These are phyloP conservation scores for Reticulitermes speratus DNA, from an alignment of 1,140 invertebrate species.

Conservation along the genomic window DNA sequence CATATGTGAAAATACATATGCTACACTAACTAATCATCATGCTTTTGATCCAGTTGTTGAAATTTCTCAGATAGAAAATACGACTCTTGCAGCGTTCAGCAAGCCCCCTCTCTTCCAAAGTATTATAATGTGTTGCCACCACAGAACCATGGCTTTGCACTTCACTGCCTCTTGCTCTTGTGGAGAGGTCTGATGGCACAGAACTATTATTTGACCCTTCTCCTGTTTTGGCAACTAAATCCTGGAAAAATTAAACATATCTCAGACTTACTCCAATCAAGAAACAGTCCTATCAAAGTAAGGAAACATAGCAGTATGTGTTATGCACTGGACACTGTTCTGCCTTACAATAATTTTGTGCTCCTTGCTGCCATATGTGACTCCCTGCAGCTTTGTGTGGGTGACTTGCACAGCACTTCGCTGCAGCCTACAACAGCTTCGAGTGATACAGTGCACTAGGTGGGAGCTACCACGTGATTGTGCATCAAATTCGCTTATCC, in stretches of 20 bases:
- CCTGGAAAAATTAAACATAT: not conserved
- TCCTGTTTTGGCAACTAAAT: not conserved
- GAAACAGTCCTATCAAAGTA: not conserved
- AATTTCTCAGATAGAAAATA: constrained; percentile 92
- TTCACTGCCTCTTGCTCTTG: not conserved
- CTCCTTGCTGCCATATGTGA: too few relatives aligned
- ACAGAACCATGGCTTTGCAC: constrained; percentile 47
- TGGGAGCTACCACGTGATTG: too few relatives aligned
- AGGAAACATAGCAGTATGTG: too few relatives aligned
- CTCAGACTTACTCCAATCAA: not conserved
- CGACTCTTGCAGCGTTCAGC: constrained; percentile 77
- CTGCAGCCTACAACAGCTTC: too few relatives aligned
- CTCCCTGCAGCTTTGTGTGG: too few relatives aligned
- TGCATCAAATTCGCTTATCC: too few relatives aligned
- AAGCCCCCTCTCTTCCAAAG: constrained; percentile 76
- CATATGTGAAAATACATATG: too few relatives aligned
- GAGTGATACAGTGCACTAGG: too few relatives aligned
- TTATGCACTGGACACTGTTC: too few relatives aligned
- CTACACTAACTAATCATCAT: constrained; percentile 75
- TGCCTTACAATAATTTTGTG: too few relatives aligned
- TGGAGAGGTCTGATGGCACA: constrained; percentile 30
- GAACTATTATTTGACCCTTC: not conserved
- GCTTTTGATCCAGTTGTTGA: constrained; percentile 99
- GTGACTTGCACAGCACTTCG: too few relatives aligned
- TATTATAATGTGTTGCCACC: constrained; percentile 85